Evolutionary conservation across 2,797 vertebrate genomes (phyloP).

Genomic region (Nannoperca australis): DNA sequence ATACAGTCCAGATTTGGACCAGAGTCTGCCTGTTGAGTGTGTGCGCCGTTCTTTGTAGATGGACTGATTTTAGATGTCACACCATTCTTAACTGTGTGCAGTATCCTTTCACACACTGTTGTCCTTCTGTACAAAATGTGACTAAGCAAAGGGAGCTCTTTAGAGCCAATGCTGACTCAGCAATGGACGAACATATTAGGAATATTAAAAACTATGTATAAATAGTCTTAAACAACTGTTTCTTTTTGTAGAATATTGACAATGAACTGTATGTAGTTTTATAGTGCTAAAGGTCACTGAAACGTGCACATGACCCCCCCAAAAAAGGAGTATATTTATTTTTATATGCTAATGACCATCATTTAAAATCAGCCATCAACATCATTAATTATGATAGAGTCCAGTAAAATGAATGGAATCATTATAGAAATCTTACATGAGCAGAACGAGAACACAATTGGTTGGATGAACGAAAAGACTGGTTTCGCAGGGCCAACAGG

Average conservation of each 20-base stretch:
- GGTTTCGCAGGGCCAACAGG: background rate
- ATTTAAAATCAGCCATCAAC: background rate
- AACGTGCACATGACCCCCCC: background rate
- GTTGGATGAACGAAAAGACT: slow-evolving; percentile 19
- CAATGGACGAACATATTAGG: background rate
- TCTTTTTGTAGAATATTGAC: background rate
- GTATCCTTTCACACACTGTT: background rate
- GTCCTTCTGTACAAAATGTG: background rate
- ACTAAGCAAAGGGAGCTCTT: background rate
- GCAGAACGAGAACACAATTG: background rate
- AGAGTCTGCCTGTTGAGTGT: background rate
- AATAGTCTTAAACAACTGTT: background rate
- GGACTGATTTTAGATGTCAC: background rate
- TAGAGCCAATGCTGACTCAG: slow-evolving; percentile 3
- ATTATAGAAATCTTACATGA: background rate
- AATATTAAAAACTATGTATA: background rate
- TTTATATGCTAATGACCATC: background rate
- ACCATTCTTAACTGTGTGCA: background rate
- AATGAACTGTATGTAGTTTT: background rate
- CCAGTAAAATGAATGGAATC: background rate
- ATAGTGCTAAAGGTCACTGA: background rate
- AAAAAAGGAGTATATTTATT: background rate
- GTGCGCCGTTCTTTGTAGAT: background rate
- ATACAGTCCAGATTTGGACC: background rate
- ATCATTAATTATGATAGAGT: background rate